phyloP scores from a whole-genome alignment of 2,888 invertebrate genomes.

The Amiota communis region DNA sequence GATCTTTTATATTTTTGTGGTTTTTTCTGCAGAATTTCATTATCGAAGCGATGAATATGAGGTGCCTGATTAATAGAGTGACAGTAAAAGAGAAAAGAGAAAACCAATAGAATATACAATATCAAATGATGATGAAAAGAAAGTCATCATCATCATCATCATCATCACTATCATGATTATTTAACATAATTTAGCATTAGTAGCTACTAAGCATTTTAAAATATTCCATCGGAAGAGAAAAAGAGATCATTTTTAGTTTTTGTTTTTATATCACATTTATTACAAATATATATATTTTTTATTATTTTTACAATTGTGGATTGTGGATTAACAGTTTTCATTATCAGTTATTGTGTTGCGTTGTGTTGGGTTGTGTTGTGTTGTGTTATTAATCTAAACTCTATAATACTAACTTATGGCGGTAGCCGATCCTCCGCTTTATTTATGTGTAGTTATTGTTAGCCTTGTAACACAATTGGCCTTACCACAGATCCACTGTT shows the following conservation, averaged over 20 bases:
- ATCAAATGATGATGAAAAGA: too few species aligned
- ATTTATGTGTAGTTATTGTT: neutral
- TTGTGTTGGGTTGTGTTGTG: too few species aligned
- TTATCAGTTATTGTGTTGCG: too few species aligned
- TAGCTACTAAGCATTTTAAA: too few species aligned
- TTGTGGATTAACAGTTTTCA: too few species aligned
- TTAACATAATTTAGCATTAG: neutral
- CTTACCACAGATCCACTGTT: slow-evolving; percentile 35
- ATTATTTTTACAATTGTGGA: too few species aligned
- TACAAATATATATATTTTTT: too few species aligned
- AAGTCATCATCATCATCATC: neutral
- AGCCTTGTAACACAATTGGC: slow-evolving; percentile 48
- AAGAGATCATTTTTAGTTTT: too few species aligned
- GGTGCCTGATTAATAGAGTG: neutral
- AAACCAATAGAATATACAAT: neutral
- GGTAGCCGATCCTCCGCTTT: neutral
- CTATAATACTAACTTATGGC: slow-evolving; percentile 59
- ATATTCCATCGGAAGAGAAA: too few species aligned
- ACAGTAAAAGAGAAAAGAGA: neutral
- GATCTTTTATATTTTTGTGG: too few species aligned
- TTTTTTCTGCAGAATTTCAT: neutral
- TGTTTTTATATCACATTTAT: too few species aligned
- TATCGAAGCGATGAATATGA: neutral
- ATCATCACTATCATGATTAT: too few species aligned
- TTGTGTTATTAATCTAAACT: slow-evolving; percentile 6